These are phyloP conservation scores for Anarsia innoxiella DNA, from an alignment of 2,888 invertebrate species.

Conservation along the genomic window DNA sequence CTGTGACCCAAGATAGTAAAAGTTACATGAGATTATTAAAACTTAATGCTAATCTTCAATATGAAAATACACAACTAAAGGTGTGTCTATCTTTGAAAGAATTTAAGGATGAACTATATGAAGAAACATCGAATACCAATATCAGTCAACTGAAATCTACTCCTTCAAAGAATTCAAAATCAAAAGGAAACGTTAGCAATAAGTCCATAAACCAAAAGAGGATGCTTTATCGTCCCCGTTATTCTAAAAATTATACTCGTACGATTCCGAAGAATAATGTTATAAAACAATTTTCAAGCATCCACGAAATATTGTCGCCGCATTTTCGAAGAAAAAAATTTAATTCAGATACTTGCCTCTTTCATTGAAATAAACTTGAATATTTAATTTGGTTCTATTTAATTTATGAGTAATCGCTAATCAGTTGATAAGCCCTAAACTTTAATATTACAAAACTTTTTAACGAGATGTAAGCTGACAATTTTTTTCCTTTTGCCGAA, in stretches of 20 bases:
- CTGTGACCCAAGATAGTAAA: conserved; percentile 26
- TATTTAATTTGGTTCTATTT: not conserved
- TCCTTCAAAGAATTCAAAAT: conserved; percentile 16
- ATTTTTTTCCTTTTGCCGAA: too few species aligned
- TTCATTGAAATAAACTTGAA: conserved; percentile 12
- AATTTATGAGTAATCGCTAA: too few species aligned
- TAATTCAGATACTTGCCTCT: conserved; percentile 27
- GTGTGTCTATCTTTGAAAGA: conserved; percentile 16
- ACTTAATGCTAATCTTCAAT: conserved; percentile 32
- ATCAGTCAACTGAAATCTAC: not conserved
- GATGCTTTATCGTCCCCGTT: not conserved
- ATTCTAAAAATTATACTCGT: not conserved
- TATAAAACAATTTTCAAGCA: conserved; percentile 14
- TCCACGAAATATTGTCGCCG: conserved; percentile 18
- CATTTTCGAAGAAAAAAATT: conserved; percentile 14
- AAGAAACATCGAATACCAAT: conserved; percentile 5
- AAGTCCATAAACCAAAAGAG: not conserved
- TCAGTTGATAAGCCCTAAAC: too few species aligned
- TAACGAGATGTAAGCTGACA: too few species aligned
- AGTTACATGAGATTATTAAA: conserved; percentile 32
- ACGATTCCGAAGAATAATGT: not conserved
- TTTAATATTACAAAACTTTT: too few species aligned
- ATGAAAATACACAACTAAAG: conserved; percentile 37
- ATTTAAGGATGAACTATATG: conserved; percentile 1
- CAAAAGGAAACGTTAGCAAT: not conserved